Evolutionary conservation across 2,797 vertebrate species (phyloP).

Genomic region (Dendrocincla tyrannina): DNA sequence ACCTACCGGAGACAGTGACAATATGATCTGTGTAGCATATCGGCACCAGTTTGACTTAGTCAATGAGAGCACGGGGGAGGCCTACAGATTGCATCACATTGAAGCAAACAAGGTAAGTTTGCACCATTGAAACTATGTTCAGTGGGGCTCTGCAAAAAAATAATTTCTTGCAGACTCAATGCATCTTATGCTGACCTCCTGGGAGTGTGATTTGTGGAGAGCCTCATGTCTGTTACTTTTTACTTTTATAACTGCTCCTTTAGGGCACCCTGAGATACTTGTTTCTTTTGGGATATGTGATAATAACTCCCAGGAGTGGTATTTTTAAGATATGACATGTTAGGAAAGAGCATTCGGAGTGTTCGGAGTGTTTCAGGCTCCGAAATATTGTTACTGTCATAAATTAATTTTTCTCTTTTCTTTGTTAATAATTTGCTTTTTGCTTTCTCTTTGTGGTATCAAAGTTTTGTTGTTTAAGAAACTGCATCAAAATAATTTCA

Average conservation of each 20-base stretch:
- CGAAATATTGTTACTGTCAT: background rate
- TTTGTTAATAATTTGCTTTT: background rate
- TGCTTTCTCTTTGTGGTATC: background rate
- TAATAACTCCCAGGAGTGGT: background rate
- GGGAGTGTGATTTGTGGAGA: background rate
- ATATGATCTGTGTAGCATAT: slow-evolving; percentile 97
- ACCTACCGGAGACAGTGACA: slow-evolving; percentile 93
- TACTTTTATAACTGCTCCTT: background rate
- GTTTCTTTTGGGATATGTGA: background rate
- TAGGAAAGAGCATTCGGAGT: background rate
- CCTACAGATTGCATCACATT: slow-evolving; percentile 89
- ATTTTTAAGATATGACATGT: background rate
- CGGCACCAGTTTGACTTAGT: slow-evolving; percentile 97
- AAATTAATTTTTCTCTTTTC: background rate
- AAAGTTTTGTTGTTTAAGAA: background rate
- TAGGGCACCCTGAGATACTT: background rate
- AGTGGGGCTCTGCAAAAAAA: no score
- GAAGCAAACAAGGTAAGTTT: slow-evolving; percentile 90
- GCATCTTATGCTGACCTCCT: background rate
- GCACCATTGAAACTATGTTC: background rate
- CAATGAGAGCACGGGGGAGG: slow-evolving; percentile 96
- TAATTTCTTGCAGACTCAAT: background rate
- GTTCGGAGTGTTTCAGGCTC: background rate
- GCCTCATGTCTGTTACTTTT: background rate
- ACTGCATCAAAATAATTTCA: background rate